Conservation (phyloP, 2,113 vertebrate species). For the Calidris pugnax region DNA sequence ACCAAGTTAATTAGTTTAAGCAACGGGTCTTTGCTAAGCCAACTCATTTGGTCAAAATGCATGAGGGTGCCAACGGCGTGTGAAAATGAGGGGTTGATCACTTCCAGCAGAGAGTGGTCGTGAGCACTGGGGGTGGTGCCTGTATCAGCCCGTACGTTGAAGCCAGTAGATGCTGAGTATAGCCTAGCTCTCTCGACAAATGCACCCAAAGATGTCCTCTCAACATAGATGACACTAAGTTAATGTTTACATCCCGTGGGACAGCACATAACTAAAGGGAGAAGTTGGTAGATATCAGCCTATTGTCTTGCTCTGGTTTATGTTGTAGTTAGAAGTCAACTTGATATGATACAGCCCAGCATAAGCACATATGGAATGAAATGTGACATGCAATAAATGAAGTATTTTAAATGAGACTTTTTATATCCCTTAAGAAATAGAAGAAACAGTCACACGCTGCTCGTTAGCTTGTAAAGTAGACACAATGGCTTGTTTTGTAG, state of each 20-base stretch:
- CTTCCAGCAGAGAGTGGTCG: background rate
- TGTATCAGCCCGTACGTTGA: background rate
- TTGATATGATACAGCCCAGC: constrained; percentile 14
- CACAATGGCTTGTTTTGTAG: constrained; percentile 23
- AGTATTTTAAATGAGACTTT: constrained; percentile 37
- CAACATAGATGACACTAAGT: background rate
- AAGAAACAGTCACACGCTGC: constrained; percentile 16
- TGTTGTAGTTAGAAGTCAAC: background rate
- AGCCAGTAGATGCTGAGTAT: background rate
- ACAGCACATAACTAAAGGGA: background rate
- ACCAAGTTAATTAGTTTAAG: background rate
- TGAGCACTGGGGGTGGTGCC: background rate
- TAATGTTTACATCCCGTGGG: background rate
- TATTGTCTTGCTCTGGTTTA: background rate
- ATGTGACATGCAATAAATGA: constrained; percentile 48
- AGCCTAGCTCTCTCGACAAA: background rate
- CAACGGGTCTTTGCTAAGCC: background rate
- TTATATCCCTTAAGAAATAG: constrained; percentile 39
- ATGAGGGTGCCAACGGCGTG: background rate
- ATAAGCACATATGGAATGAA: constrained; percentile 24
- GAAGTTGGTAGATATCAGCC: background rate
- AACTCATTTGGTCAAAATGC: background rate
- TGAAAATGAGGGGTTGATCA: background rate
- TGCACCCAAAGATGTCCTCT: background rate
- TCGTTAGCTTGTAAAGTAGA: constrained; percentile 42